Percentiles rank a stretch among this genome's conserved stretches.
phyloP scores from a whole-genome alignment of 2,888 invertebrate genomes.

The Pyrocoelia pectoralis region DNA sequence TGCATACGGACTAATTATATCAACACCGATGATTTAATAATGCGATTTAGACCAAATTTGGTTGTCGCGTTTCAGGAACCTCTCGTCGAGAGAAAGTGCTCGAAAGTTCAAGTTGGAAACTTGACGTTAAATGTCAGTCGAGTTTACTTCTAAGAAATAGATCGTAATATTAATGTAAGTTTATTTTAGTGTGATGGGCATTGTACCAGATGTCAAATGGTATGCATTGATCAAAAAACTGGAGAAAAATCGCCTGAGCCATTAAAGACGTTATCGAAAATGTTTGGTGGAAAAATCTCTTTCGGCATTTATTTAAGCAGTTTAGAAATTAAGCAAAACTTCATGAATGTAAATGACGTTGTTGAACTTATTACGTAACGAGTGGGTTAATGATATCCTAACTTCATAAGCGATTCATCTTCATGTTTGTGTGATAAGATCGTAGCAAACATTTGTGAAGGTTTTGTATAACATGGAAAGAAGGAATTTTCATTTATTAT shows the following conservation, averaged over 20 bases:
- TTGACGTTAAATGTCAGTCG: slow-evolving; percentile 68
- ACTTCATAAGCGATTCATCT: too few relatives aligned
- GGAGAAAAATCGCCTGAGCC: slow-evolving; percentile 83
- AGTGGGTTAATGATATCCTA: too few relatives aligned
- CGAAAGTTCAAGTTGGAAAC: slow-evolving; percentile 70
- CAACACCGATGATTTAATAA: slow-evolving; percentile 68
- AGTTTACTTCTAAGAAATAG: not conserved
- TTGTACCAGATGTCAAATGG: slow-evolving; percentile 94
- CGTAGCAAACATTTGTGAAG: too few relatives aligned
- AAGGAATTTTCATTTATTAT: too few relatives aligned
- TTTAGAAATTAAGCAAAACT: not conserved
- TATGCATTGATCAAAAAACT: slow-evolving; percentile 89
- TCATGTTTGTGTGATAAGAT: too few relatives aligned
- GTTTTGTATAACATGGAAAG: too few relatives aligned
- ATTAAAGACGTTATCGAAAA: slow-evolving; percentile 75
- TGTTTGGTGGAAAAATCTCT: slow-evolving; percentile 76
- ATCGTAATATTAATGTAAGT: slow-evolving; percentile 13
- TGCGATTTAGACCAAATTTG: slow-evolving; percentile 91
- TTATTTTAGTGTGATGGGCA: slow-evolving; percentile 73
- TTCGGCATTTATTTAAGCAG: slow-evolving; percentile 80
- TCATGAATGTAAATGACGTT: not conserved
- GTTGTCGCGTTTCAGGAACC: slow-evolving; percentile 75
- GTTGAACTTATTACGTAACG: too few relatives aligned
- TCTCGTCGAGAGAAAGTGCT: slow-evolving; percentile 83
- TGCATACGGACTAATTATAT: slow-evolving; percentile 66